Conservation (phyloP, 2,797 vertebrate genomes). For the Notolabrus celidotus region DNA sequence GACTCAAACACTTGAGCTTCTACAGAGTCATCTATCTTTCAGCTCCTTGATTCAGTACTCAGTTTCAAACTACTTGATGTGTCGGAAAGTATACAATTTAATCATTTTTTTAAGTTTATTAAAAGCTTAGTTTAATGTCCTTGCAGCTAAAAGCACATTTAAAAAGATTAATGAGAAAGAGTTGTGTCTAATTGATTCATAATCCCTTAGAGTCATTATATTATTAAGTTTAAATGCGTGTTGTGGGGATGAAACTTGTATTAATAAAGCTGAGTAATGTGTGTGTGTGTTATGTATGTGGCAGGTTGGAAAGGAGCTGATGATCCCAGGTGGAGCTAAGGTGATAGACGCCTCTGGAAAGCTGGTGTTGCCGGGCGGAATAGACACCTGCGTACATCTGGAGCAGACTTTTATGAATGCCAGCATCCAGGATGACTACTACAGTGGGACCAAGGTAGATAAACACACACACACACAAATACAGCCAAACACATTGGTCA, state of each 20-base stretch:
- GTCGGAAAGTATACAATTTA: too few relatives aligned
- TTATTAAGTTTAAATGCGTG: background rate
- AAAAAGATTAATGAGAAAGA: too few relatives aligned
- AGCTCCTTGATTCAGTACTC: too few relatives aligned
- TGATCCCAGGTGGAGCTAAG: slow-evolving; percentile 98
- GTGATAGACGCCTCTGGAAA: slow-evolving; percentile 97
- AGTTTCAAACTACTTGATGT: too few relatives aligned
- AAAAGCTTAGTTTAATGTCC: too few relatives aligned
- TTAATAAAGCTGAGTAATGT: background rate
- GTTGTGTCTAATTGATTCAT: too few relatives aligned
- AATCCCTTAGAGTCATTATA: too few relatives aligned
- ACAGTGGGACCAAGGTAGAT: slow-evolving; percentile 96
- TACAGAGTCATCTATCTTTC: background rate
- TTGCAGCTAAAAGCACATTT: too few relatives aligned
- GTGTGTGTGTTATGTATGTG: background rate
- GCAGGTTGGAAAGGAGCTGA: slow-evolving; percentile 95
- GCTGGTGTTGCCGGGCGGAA: slow-evolving; percentile 95
- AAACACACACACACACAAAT: slow-evolving; percentile 32
- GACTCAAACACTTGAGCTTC: background rate
- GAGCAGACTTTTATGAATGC: slow-evolving; percentile 98
- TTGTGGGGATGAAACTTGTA: background rate
- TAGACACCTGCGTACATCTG: slow-evolving; percentile 96
- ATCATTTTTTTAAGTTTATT: too few relatives aligned
- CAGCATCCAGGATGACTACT: slow-evolving; percentile 95
- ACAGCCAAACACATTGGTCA: slow-evolving; percentile 10